Conservation (phyloP, 2,888 invertebrate species). For the Himalopsyche tibetana region DNA sequence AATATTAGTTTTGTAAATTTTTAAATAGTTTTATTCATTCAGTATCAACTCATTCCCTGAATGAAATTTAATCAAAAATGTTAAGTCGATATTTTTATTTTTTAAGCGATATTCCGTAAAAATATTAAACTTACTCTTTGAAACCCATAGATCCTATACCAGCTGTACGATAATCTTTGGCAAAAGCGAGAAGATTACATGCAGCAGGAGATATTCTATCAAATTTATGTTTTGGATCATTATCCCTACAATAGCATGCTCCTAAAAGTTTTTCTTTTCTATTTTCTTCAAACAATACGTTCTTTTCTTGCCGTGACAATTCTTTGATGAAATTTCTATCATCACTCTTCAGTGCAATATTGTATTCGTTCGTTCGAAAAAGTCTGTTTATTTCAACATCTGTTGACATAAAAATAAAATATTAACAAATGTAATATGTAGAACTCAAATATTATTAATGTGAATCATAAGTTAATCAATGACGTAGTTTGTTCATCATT, state of each 20-base stretch:
- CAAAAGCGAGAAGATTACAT: conserved; percentile 46
- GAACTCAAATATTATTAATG: too few species aligned
- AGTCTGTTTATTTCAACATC: conserved; percentile 60
- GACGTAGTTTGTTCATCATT: too few species aligned
- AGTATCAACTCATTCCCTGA: too few species aligned
- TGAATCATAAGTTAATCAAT: neutral
- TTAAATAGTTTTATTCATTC: too few species aligned
- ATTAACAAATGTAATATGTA: too few species aligned
- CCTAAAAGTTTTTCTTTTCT: neutral
- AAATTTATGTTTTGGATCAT: conserved; percentile 40
- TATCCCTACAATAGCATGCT: neutral
- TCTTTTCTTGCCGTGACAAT: conserved; percentile 46
- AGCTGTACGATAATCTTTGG: conserved; percentile 51
- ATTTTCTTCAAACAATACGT: conserved; percentile 52
- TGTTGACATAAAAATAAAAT: neutral
- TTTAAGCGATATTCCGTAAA: too few species aligned
- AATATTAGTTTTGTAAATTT: too few species aligned
- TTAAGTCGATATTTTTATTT: too few species aligned
- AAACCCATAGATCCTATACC: conserved; percentile 55
- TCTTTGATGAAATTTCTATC: neutral
- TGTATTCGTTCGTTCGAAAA: conserved; percentile 51
- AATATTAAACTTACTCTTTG: conserved; percentile 35
- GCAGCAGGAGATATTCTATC: conserved; percentile 49
- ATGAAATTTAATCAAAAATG: too few species aligned
- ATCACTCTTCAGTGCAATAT: conserved; percentile 36